Conservation (phyloP, 2,797 vertebrate species). For the Prunella strophiata region DNA sequence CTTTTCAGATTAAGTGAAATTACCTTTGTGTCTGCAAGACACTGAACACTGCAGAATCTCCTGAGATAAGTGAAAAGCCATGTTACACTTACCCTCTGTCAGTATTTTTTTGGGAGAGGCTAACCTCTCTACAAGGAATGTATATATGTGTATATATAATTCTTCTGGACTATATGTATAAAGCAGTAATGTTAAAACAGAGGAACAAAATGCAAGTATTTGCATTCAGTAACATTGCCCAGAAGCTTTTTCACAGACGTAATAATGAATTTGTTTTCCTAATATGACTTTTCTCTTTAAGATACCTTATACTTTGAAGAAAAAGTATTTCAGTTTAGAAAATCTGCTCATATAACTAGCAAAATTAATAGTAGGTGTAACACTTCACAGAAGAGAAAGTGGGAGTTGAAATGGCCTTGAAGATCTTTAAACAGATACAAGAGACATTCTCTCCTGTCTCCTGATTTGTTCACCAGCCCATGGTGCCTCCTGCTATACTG, state of each 20-base stretch:
- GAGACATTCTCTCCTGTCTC: background rate
- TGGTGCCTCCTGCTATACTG: constrained; percentile 26
- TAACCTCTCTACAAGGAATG: background rate
- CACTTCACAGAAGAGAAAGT: background rate
- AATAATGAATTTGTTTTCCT: background rate
- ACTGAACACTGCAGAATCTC: background rate
- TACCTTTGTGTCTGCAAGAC: background rate
- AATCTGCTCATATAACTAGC: background rate
- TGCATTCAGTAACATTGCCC: background rate
- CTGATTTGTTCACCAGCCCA: background rate
- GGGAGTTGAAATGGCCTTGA: constrained; percentile 6
- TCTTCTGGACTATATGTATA: background rate
- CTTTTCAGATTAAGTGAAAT: background rate
- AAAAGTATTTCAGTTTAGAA: background rate
- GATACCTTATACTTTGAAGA: background rate
- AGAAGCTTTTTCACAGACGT: background rate
- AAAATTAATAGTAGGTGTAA: background rate
- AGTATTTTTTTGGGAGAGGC: background rate
- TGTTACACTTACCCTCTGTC: background rate
- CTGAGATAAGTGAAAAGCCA: background rate
- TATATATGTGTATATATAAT: too few relatives aligned
- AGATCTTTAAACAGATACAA: background rate
- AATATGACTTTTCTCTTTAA: background rate
- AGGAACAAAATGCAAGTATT: background rate
- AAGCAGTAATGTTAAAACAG: constrained; percentile 17